Base-by-base conservation (phyloP, 2,113 vertebrate genomes). In the Monopterus albus region DNA sequence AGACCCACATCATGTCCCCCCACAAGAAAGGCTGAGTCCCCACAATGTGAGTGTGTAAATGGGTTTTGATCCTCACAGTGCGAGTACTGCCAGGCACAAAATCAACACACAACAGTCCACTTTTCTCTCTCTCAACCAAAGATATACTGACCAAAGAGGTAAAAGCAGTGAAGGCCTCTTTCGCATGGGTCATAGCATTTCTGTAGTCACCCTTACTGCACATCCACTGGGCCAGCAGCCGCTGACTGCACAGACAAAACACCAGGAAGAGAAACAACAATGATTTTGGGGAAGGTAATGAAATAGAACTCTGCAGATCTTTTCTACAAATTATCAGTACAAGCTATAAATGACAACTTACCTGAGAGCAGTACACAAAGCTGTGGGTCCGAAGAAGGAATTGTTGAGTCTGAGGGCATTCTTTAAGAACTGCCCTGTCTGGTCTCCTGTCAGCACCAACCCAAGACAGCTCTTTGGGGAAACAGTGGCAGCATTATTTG, bases 161-260 rank as follows among this genome's bases (percentile, higher is more conserved):
- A 67, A 93, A 95, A 40, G 92, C 91, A 63, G 82, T 55, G 23
- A 92, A 88, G 13, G 94, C 93, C 31, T 94, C 92, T 57, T 92
- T 95, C 76, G 95, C 94, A 23, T 94, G 92, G 36, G 74, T 88
- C 91, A 95, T 94, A 14, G 93, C 94, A 67, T 78, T 67, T 74
- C 94, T 82, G 87, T 94, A 95, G 73, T 95, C 93, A 21, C 92
- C 93, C 28, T 88, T 85, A 25, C 81, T 89, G 81, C 93, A 94
- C 83, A 92, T 86, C 71, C 89, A 89, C 84, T 94, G 92, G 36
- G 94, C 91, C 87, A 95, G 61, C 61, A 95, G 78, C 71, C 95
- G 94, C 46, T 94, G 91, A 77, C 94, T 95, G 75, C 38, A 84
- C 28, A 65, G 25, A 62, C 11, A 52, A 63, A 8, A 28, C 59